A percentile compares a stretch with the other conserved stretches of the same genome.
phyloP scores from a whole-genome alignment of 2,113 vertebrate genomes.

The Rhinogobius similis region DNA sequence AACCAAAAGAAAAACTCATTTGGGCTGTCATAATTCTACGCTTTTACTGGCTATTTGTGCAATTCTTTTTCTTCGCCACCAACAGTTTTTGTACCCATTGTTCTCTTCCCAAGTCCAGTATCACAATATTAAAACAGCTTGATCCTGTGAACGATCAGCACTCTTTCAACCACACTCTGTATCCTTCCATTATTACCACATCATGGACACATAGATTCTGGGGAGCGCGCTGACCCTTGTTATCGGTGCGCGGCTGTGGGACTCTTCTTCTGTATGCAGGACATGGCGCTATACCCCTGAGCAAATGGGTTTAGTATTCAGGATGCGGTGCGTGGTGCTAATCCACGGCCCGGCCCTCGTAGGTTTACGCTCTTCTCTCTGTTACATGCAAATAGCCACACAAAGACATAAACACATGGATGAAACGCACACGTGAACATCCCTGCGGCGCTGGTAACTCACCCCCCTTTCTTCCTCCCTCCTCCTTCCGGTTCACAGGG shows the following conservation, averaged over 20 bases:
- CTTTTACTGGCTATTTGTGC: no score
- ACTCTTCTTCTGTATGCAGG: constrained; percentile 10
- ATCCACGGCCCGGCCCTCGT: constrained; percentile 38
- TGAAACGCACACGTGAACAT: not conserved
- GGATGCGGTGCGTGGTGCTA: constrained; percentile 31
- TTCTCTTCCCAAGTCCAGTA: no score
- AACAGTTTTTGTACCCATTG: no score
- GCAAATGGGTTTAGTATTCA: constrained; percentile 45
- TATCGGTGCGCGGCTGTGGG: constrained; percentile 4
- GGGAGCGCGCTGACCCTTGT: constrained; percentile 9
- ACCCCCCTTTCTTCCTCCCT: constrained; percentile 13
- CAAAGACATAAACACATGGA: constrained; percentile 14
- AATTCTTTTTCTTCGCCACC: no score
- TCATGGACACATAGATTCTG: constrained; percentile 19
- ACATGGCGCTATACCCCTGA: constrained; percentile 4
- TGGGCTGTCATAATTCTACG: no score
- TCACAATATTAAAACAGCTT: not conserved
- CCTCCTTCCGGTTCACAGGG: constrained; percentile 10
- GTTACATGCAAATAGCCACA: constrained; percentile 19
- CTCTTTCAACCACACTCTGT: not conserved
- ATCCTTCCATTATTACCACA: constrained; percentile 22
- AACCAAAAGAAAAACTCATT: no score
- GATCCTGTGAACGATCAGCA: not conserved
- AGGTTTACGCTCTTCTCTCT: constrained; percentile 40
- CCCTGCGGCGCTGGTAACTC: constrained; percentile 27